Percentiles rank a stretch among this genome's conserved stretches.
Evolutionary conservation across 2,113 vertebrate genomes (phyloP).

Genomic region (Pollachius pollachius): DNA sequence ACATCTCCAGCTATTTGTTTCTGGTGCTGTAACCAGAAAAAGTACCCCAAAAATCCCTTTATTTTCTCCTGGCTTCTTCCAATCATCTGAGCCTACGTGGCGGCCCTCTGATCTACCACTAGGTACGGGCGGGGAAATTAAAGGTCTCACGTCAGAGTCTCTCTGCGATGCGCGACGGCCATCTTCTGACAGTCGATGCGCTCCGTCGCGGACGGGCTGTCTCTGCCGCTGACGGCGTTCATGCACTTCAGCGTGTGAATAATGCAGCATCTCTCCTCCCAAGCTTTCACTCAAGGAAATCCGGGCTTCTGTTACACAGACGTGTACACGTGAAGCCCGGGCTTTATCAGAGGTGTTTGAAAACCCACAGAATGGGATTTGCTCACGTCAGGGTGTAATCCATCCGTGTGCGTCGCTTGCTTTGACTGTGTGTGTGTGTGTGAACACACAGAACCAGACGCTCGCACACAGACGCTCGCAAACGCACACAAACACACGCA

Average conservation of each 20-base stretch:
- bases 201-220: slow-evolving; percentile 18
- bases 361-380: slow-evolving; percentile 37
- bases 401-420: slow-evolving; percentile 46
- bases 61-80: no score
- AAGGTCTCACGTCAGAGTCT: no score
- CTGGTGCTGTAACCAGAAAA: no score
- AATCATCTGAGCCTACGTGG: no score
- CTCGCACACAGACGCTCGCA: slow-evolving; percentile 4
- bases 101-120: no score
- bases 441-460: background rate
- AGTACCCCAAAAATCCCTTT: no score
- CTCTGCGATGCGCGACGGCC: no score
- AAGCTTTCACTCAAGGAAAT: slow-evolving; percentile 27
- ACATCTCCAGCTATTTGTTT: no score
- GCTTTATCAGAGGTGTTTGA: slow-evolving; percentile 46
- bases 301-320: slow-evolving; percentile 43
- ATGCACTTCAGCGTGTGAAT: slow-evolving; percentile 35
- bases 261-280: slow-evolving; percentile 18
- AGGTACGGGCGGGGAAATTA: no score
- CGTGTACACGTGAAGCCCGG: slow-evolving; percentile 43
- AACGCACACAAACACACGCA: slow-evolving; percentile 4
- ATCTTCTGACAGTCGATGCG: no score
- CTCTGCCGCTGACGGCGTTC: slow-evolving; percentile 19
- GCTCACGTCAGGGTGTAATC: slow-evolving; percentile 46
- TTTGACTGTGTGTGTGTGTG: background rate